These are phyloP conservation scores for Ctenosaura bakeri DNA, from an alignment of 2,797 vertebrate genomes.

Conservation along the genomic window DNA sequence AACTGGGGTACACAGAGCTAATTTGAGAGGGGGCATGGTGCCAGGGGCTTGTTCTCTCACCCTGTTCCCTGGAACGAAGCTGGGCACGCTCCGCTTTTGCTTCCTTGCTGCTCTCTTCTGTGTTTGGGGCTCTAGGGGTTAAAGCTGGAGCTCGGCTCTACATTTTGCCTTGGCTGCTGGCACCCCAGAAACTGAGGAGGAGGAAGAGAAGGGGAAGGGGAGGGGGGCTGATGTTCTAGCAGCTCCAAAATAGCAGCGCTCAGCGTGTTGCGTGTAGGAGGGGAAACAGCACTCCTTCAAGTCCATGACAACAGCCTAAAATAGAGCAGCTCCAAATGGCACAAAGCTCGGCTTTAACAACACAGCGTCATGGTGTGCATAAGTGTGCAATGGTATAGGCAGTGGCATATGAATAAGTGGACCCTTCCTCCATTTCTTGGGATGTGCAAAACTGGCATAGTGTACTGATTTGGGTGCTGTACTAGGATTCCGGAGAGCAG, in stretches of 20 bases:
- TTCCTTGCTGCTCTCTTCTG: neutral
- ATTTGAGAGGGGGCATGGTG: too few relatives aligned
- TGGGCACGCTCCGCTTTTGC: neutral
- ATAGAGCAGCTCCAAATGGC: slow-evolving; percentile 82
- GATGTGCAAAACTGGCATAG: too few relatives aligned
- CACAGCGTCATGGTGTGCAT: slow-evolving; percentile 62
- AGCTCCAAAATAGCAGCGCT: slow-evolving; percentile 77
- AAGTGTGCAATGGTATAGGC: neutral
- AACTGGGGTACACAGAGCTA: too few relatives aligned
- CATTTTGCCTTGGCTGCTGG: slow-evolving; percentile 5
- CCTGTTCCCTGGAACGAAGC: neutral
- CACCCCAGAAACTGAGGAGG: slow-evolving; percentile 40
- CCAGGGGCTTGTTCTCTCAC: neutral
- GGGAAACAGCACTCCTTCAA: slow-evolving; percentile 77
- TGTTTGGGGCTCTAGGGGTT: slow-evolving; percentile 15
- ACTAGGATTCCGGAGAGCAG: too few relatives aligned
- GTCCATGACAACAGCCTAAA: slow-evolving; percentile 84
- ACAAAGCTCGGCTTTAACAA: slow-evolving; percentile 73
- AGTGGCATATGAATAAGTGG: neutral
- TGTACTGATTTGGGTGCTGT: too few relatives aligned
- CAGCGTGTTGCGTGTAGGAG: slow-evolving; percentile 79
- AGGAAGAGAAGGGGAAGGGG: neutral
- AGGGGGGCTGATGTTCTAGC: slow-evolving; percentile 56
- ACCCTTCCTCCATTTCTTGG: neutral
- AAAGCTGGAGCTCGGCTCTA: slow-evolving; percentile 1